Evolutionary conservation across 2,797 vertebrate species (phyloP).

Genomic region (Fringilla coelebs): DNA sequence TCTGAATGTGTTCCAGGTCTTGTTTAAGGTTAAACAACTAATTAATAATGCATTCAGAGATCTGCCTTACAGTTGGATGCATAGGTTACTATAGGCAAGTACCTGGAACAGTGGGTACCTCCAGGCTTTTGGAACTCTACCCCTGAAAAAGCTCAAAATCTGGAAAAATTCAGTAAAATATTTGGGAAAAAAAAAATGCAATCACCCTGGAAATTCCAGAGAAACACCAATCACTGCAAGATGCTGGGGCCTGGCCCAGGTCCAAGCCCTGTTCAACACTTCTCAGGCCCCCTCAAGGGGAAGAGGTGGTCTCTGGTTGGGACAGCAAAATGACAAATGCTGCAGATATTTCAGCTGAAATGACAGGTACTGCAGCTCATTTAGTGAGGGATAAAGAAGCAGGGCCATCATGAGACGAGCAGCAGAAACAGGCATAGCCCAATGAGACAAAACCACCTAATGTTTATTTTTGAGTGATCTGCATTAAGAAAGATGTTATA

Average conservation of each 20-base stretch:
- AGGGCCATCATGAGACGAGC: not conserved
- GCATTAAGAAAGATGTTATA: not conserved
- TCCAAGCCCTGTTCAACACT: not conserved
- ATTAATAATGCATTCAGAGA: not conserved
- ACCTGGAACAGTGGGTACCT: not conserved
- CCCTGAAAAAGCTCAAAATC: not conserved
- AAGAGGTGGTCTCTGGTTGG: not conserved
- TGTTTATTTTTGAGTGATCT: not conserved
- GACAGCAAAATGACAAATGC: not conserved
- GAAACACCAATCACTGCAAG: not conserved
- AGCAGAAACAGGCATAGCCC: not conserved
- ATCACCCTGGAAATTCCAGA: not conserved
- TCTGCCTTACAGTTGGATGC: not conserved
- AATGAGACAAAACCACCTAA: not conserved
- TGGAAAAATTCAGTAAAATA: not conserved
- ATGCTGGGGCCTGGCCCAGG: not conserved
- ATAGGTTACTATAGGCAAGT: not conserved
- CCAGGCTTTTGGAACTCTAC: not conserved
- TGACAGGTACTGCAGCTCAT: not conserved
- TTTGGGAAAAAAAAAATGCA: not conserved
- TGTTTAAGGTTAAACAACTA: not conserved
- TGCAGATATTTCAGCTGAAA: not conserved
- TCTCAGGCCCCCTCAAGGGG: not conserved
- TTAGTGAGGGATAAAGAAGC: not conserved
- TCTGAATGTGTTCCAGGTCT: not conserved